Base-by-base conservation (phyloP, 2,797 vertebrate species). In the Clarias laeviceps region DNA sequence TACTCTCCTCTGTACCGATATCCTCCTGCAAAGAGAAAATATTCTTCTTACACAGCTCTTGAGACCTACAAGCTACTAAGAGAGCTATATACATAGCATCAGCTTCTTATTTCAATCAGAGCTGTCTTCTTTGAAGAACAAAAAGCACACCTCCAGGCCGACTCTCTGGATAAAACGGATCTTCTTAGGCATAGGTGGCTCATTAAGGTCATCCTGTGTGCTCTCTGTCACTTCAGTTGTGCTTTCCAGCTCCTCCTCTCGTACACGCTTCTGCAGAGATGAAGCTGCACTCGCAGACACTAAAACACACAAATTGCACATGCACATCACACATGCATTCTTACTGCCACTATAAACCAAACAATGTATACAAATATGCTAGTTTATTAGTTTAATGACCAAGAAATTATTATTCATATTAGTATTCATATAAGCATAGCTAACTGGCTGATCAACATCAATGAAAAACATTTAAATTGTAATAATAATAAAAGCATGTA, bases 181-280 rank as follows among this genome's bases (percentile, higher is more conserved):
- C 90, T 98, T 99, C 92, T 99, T 99, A 3, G 96, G 61, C 87
- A 96, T 93, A 22, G 97, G 97, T 86, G 96, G 94, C 73, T 98
- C 96, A 5, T 95, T 90, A 0, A 94, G 90, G 59, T 99, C 97
- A 17, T 99, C 98, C 62, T 83, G 87, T n/a, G 95, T 89, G 5
- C 95, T 91, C 73, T 98, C 97, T 0, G 95, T 94, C 34, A 97
- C 95, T 0, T 93, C 97, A 11, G 95, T 88, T 56, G 93, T 90
- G 87, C 92, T 96, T 32, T 99, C 98, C 6, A 96, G 95, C 68
- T 98, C 97, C 54, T 99, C 98, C 57, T 99, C 98, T 32, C 98
- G 96, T 18, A 96, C 92, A 54, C 98, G 96, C 91, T 99, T 99
- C 9, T 97, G 94, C 89, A 98, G 92, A 0, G 96, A 95, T 18